A percentile compares a stretch with the other conserved stretches of the same genome.
Evolutionary conservation across 2,888 invertebrate genomes (phyloP).

Genomic region (Drosophila affinis): DNA sequence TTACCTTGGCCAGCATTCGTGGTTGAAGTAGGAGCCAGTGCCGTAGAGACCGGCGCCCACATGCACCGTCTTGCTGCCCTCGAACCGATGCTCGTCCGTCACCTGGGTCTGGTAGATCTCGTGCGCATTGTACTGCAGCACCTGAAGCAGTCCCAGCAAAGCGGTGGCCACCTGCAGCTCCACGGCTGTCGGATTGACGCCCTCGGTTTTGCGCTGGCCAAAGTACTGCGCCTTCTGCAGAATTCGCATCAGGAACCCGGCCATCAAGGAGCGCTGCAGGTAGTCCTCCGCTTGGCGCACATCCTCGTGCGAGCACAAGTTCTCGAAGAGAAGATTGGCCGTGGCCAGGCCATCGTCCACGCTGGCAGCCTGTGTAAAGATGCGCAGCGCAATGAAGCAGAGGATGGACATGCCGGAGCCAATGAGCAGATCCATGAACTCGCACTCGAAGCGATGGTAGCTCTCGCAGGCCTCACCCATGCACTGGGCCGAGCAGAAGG

Average conservation of each 20-base stretch:
- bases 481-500: constrained; percentile 89
- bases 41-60: constrained; percentile 89
- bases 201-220: constrained; percentile 83
- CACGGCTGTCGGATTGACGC: constrained; percentile 84
- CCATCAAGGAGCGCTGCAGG: constrained; percentile 90
- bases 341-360: constrained; percentile 80
- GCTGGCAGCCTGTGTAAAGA: constrained; percentile 88
- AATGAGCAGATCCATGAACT: constrained; percentile 89
- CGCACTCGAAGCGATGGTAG: constrained; percentile 91
- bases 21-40: constrained; percentile 91
- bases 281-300: constrained; percentile 88
- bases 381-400: constrained; percentile 89
- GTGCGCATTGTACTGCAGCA: constrained; percentile 93
- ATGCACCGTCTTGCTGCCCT: constrained; percentile 79
- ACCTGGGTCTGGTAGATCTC: constrained; percentile 90
- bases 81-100: constrained; percentile 84
- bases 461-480: constrained; percentile 86
- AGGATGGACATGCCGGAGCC: constrained; percentile 94
- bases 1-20: constrained; percentile 89
- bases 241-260: constrained; percentile 89
- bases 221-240: constrained; percentile 89
- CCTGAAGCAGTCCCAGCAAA: constrained; percentile 88
- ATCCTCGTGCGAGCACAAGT: constrained; percentile 88
- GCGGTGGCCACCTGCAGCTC: constrained; percentile 87
- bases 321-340: constrained; percentile 85